These are phyloP conservation scores for Bombylius major DNA, from an alignment of 2,888 invertebrate species.

Conservation along the genomic window DNA sequence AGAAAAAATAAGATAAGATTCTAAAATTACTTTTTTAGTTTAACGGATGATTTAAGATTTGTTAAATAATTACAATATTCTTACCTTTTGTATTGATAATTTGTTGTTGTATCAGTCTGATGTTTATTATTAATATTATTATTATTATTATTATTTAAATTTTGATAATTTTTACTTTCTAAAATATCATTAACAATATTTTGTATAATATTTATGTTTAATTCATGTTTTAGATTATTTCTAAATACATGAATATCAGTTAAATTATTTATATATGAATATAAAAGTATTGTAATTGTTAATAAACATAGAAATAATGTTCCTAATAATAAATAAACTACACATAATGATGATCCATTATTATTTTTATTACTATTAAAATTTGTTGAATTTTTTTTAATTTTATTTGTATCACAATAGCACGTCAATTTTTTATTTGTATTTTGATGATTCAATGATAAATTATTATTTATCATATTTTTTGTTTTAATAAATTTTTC, in stretches of 20 bases:
- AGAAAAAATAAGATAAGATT: background rate
- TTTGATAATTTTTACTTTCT: background rate
- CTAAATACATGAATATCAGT: constrained; percentile 7
- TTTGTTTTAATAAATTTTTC: too few relatives aligned
- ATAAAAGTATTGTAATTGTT: constrained; percentile 26
- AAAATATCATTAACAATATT: constrained; percentile 8
- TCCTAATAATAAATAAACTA: constrained; percentile 27
- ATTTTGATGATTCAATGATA: too few relatives aligned
- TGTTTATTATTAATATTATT: background rate
- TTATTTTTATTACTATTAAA: too few relatives aligned
- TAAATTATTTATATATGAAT: constrained; percentile 20
- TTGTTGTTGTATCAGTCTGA: too few relatives aligned
- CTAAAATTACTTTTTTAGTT: background rate
- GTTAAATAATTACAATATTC: background rate
- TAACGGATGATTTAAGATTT: background rate
- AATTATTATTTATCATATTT: too few relatives aligned
- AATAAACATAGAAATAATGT: constrained; percentile 26
- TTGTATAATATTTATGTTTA: constrained; percentile 5
- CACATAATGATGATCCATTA: constrained; percentile 11
- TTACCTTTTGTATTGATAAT: background rate
- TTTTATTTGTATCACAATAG: too few relatives aligned
- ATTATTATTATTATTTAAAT: background rate
- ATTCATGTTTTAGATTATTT: constrained; percentile 9
- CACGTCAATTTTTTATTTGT: too few relatives aligned
- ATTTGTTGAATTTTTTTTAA: too few relatives aligned